Percentiles rank a stretch among this genome's conserved stretches.
Evolutionary conservation across 2,888 invertebrate species (phyloP).

Genomic region (Meloe dianella): DNA sequence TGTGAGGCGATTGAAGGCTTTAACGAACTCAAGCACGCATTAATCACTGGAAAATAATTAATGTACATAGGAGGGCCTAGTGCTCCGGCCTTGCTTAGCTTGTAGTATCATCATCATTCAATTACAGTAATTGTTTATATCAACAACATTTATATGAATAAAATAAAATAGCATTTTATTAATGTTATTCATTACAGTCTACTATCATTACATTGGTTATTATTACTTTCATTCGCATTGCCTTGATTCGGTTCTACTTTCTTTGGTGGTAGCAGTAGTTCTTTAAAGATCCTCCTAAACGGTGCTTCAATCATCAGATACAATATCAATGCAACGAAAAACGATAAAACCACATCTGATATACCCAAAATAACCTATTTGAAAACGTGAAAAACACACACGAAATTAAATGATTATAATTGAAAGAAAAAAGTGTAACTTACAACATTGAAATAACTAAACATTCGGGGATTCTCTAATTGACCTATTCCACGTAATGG

Average conservation of each 20-base stretch:
- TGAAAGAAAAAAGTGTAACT: not conserved
- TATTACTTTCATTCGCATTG: not conserved
- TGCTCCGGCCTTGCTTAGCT: too few relatives aligned
- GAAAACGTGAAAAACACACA: not conserved
- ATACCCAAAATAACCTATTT: not conserved
- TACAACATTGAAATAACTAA: constrained; percentile 42
- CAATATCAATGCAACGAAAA: not conserved
- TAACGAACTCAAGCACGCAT: too few relatives aligned
- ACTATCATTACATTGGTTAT: not conserved
- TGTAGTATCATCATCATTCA: too few relatives aligned
- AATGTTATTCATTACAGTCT: constrained; percentile 33
- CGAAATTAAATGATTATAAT: not conserved
- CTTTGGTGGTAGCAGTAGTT: constrained; percentile 66
- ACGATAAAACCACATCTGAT: not conserved
- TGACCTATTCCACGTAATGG: constrained; percentile 62
- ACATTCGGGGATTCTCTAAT: not conserved
- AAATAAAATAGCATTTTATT: constrained; percentile 46
- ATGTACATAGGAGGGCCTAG: too few relatives aligned
- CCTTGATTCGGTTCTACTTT: constrained; percentile 61
- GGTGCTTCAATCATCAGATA: constrained; percentile 31
- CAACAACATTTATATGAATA: constrained; percentile 43
- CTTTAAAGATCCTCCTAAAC: constrained; percentile 63
- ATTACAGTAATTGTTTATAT: too few relatives aligned
- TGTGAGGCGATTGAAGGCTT: too few relatives aligned
- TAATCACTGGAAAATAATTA: too few relatives aligned